These are phyloP conservation scores for Laothoe populi DNA, from an alignment of 2,888 invertebrate species.

Conservation along the genomic window DNA sequence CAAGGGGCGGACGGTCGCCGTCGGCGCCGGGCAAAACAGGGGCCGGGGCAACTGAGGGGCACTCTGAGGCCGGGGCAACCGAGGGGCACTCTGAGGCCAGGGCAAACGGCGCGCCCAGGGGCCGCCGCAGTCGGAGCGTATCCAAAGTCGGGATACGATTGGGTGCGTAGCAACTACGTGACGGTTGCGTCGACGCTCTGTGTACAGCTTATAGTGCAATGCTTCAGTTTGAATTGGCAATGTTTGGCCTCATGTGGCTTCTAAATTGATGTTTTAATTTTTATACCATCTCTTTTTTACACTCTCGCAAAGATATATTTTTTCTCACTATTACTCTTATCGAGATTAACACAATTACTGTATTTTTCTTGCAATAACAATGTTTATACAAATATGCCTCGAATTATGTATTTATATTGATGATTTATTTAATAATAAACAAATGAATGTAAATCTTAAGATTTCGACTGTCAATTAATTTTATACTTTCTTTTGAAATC, in stretches of 20 bases:
- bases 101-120: constrained; percentile 59
- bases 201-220: constrained; percentile 40
- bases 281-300: constrained; percentile 33
- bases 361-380: background rate
- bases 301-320: background rate
- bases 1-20: constrained; percentile 77
- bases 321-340: background rate
- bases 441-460: too few species aligned
- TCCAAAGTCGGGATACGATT: constrained; percentile 83
- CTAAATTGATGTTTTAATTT: constrained; percentile 29
- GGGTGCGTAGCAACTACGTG: constrained; percentile 77
- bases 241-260: constrained; percentile 46
- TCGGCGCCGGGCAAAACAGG: constrained; percentile 74
- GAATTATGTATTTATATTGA: background rate
- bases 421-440: background rate
- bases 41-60: constrained; percentile 45
- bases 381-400: background rate
- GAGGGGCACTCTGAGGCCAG: constrained; percentile 56
- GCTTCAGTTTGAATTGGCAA: constrained; percentile 36
- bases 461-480: too few species aligned
- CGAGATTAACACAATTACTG: background rate
- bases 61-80: constrained; percentile 46
- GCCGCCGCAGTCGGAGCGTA: constrained; percentile 78
- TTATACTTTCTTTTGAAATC: too few species aligned
- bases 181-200: constrained; percentile 82